These are phyloP conservation scores for Psylliodes chrysocephalus DNA, from an alignment of 2,888 invertebrate species.

Conservation along the genomic window DNA sequence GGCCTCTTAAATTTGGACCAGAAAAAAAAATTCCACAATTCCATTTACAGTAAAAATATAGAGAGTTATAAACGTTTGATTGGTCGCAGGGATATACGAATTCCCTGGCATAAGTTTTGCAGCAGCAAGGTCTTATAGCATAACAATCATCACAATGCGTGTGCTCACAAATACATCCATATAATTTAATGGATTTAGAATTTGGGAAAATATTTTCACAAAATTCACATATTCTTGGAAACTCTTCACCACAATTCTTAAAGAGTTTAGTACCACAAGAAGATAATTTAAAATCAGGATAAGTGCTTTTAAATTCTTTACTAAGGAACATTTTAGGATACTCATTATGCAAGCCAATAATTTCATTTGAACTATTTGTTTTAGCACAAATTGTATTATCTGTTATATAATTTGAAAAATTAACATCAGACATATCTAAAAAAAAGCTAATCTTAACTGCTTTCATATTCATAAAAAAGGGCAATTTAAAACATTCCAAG, in stretches of 20 bases:
- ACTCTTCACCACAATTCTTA: no score
- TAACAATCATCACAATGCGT: no score
- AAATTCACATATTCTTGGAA: slow-evolving; percentile 9
- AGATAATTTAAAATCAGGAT: background rate
- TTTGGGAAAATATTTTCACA: slow-evolving; percentile 11
- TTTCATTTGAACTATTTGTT: background rate
- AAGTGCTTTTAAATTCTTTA: background rate
- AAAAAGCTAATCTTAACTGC: no score
- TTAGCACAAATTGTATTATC: no score
- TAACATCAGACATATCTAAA: no score
- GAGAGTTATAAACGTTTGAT: background rate
- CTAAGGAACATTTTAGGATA: background rate
- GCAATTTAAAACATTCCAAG: background rate
- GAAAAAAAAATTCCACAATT: slow-evolving; percentile 9
- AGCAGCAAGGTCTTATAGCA: no score
- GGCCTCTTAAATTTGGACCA: slow-evolving; percentile 2
- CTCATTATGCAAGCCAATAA: background rate
- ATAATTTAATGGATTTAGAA: background rate
- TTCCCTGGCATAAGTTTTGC: no score
- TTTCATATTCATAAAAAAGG: background rate
- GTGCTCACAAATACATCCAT: no score
- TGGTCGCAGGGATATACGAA: no score
- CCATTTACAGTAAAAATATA: slow-evolving; percentile 10
- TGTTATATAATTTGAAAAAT: background rate
- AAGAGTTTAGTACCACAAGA: background rate